A percentile compares a stretch with the other conserved stretches of the same genome.
These are phyloP conservation scores for Eudasyphora cyanicolor DNA, from an alignment of 2,888 invertebrate species.

Conservation along the genomic window DNA sequence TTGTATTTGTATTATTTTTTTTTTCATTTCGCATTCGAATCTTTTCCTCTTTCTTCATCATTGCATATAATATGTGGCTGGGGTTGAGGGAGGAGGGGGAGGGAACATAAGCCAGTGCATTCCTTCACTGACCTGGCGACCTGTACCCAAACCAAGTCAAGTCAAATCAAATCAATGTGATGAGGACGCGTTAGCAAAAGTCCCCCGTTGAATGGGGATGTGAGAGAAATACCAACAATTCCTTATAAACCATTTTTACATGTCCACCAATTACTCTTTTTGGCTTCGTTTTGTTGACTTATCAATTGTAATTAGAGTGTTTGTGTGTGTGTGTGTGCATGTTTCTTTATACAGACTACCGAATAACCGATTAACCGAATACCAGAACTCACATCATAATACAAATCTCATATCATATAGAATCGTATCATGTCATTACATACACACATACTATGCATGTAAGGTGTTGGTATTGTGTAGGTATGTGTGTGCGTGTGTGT, in stretches of 20 bases:
- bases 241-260: slow-evolving; percentile 14
- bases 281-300: not conserved
- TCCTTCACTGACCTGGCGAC: not conserved
- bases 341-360: no score
- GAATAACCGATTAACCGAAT: no score
- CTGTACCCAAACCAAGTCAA: not conserved
- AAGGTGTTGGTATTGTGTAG: not conserved
- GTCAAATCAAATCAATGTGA: no score
- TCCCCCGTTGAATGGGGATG: slow-evolving; percentile 12
- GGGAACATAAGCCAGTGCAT: slow-evolving; percentile 17
- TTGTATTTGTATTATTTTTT: no score
- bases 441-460: not conserved
- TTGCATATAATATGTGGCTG: slow-evolving; percentile 25
- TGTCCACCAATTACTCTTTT: slow-evolving; percentile 16
- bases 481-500: not conserved
- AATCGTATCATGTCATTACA: not conserved
- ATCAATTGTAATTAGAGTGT: slow-evolving; percentile 59
- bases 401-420: not conserved
- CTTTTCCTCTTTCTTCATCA: slow-evolving; percentile 22
- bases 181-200: slow-evolving; percentile 3
- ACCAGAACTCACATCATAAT: no score
- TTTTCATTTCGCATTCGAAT: slow-evolving; percentile 27
- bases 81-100: slow-evolving; percentile 1
- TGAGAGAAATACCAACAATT: slow-evolving; percentile 12
- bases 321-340: no score